Conservation (phyloP, 1,140 invertebrate genomes). For the Pseudomyrmex sp. region DNA sequence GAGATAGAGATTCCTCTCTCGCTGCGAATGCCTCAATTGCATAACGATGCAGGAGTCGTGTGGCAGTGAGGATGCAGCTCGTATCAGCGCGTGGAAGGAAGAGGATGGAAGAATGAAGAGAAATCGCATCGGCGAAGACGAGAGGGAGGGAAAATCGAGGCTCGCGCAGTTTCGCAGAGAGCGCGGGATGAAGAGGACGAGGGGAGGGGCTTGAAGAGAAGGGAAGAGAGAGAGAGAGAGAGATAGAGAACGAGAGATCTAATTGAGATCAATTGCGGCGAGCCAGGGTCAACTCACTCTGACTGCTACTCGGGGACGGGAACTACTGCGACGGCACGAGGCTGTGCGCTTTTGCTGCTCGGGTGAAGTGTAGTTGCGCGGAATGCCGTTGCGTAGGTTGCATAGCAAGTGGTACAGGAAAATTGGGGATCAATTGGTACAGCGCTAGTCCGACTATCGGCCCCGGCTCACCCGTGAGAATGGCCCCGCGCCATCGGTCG, state of each 20-base stretch:
- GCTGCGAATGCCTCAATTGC: conserved; percentile 44
- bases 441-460: conserved; percentile 27
- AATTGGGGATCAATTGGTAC: conserved; percentile 74
- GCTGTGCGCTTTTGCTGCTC: conserved; percentile 45
- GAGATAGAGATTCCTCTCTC: conserved; percentile 15
- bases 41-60: conserved; percentile 52
- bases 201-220: not conserved
- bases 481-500: conserved; percentile 23
- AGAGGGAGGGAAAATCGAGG: conserved; percentile 22
- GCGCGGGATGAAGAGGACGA: conserved; percentile 8
- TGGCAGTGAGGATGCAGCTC: conserved; percentile 31
- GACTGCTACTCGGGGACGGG: conserved; percentile 36
- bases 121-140: conserved; percentile 33
- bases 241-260: conserved; percentile 65
- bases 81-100: conserved; percentile 15
- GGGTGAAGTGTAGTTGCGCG: conserved; percentile 50
- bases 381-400: conserved; percentile 67
- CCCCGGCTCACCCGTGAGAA: conserved; percentile 65
- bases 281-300: conserved; percentile 80
- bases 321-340: conserved; percentile 60
- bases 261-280: conserved; percentile 84
- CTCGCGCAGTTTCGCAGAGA: conserved; percentile 1
- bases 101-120: conserved; percentile 28
- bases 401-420: conserved; percentile 67
- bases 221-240: not conserved